Conservation (phyloP, 2,797 vertebrate genomes). For the Hafferia zeledoni region DNA sequence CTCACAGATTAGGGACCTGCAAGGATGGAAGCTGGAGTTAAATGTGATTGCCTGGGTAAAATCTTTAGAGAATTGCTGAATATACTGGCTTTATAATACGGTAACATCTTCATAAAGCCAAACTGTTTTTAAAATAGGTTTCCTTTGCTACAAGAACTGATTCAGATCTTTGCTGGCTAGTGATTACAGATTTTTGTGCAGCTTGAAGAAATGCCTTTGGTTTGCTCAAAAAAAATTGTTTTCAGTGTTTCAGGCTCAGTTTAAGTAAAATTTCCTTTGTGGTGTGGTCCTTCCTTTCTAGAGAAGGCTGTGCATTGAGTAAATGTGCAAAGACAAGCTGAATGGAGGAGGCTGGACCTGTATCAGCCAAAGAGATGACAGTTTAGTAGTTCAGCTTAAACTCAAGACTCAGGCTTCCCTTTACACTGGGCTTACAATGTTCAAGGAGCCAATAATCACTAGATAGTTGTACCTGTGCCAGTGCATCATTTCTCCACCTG, state of each 20-base stretch:
- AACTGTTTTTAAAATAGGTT: background rate
- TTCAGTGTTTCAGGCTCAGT: background rate
- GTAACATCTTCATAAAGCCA: background rate
- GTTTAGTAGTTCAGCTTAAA: background rate
- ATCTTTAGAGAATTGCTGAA: background rate
- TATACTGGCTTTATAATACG: background rate
- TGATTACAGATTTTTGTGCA: background rate
- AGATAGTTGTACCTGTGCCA: background rate
- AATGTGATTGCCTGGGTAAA: background rate
- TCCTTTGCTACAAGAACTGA: background rate
- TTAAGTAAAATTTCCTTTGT: background rate
- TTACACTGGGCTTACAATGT: rapidly evolving
- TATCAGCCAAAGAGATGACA: background rate
- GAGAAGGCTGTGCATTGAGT: background rate
- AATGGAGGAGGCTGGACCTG: background rate
- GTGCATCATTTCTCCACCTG: background rate
- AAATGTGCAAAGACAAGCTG: background rate
- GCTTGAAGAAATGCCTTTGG: background rate
- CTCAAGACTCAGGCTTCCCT: background rate
- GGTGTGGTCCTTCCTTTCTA: background rate
- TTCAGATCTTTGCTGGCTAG: background rate
- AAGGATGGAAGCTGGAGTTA: background rate
- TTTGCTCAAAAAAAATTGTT: background rate
- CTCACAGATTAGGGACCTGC: background rate
- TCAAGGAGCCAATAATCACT: background rate